These are phyloP conservation scores for Leiothrix lutea DNA, from an alignment of 2,113 vertebrate genomes.

Conservation along the genomic window DNA sequence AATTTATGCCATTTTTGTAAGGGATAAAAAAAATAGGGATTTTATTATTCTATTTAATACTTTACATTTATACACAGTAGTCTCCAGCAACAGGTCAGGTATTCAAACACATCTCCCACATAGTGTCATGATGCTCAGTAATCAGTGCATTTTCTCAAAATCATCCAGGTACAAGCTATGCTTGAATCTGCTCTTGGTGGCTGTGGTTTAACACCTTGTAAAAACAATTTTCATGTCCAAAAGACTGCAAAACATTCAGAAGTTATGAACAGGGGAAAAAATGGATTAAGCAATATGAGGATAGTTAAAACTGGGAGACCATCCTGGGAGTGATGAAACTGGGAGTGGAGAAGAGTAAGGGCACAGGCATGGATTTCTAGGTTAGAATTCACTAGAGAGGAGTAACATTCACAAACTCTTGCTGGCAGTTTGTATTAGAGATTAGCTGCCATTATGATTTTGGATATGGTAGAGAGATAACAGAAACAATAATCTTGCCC, in stretches of 20 bases:
- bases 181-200: not conserved
- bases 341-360: not conserved
- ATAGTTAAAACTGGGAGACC: not conserved
- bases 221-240: not conserved
- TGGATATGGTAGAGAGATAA: not conserved
- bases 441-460: not conserved
- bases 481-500: not conserved
- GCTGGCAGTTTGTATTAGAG: not conserved
- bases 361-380: not conserved
- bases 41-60: not conserved
- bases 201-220: not conserved
- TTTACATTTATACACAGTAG: not conserved
- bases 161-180: not conserved
- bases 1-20: not conserved
- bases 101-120: not conserved
- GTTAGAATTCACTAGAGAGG: not conserved
- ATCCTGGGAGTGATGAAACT: not conserved
- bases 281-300: accelerated
- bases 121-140: not conserved
- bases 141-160: not conserved
- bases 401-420: not conserved
- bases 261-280: not conserved
- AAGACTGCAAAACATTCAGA: not conserved
- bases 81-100: not conserved
- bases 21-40: not conserved